Evolutionary conservation across 2,797 vertebrate genomes (phyloP).

Genomic region (Carapus acus): DNA sequence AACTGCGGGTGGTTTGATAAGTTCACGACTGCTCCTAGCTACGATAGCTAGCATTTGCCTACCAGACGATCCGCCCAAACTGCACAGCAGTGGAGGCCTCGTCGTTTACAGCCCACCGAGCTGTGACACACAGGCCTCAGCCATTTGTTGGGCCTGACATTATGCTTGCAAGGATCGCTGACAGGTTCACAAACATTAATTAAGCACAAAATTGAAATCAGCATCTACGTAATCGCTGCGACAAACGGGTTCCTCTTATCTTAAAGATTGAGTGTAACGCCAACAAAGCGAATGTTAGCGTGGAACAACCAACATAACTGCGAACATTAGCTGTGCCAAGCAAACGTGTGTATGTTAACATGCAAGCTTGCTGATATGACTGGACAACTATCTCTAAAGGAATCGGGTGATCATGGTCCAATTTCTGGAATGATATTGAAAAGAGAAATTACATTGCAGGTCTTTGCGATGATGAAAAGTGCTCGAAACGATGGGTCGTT

Average conservation of each 20-base stretch:
- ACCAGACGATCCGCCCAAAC: conserved; percentile 63
- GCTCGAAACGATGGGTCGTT: too few species aligned
- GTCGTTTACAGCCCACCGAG: conserved; percentile 53
- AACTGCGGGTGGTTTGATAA: conserved; percentile 49
- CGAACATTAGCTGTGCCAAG: conserved; percentile 34
- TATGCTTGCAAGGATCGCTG: conserved; percentile 16
- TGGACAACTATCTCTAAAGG: conserved; percentile 15
- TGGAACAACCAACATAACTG: conserved; percentile 37
- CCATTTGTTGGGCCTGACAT: conserved; percentile 46
- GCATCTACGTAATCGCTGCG: background rate
- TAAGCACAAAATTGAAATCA: background rate
- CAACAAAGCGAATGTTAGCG: conserved; percentile 46
- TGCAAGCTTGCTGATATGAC: conserved; percentile 27
- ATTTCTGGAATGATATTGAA: too few species aligned
- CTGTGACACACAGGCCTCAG: conserved; percentile 58
- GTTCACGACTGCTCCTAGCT: conserved; percentile 50
- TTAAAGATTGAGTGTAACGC: conserved; percentile 10
- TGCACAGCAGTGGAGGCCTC: conserved; percentile 57
- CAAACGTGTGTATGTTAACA: conserved; percentile 42
- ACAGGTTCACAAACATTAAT: background rate
- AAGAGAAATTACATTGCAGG: too few species aligned
- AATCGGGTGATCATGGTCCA: too few species aligned
- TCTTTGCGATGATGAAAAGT: too few species aligned
- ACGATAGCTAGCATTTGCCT: conserved; percentile 42
- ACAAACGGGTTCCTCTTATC: too few species aligned